Evolutionary conservation across 2,888 invertebrate species (phyloP).

Genomic region (Lycocerus yunnanus): DNA sequence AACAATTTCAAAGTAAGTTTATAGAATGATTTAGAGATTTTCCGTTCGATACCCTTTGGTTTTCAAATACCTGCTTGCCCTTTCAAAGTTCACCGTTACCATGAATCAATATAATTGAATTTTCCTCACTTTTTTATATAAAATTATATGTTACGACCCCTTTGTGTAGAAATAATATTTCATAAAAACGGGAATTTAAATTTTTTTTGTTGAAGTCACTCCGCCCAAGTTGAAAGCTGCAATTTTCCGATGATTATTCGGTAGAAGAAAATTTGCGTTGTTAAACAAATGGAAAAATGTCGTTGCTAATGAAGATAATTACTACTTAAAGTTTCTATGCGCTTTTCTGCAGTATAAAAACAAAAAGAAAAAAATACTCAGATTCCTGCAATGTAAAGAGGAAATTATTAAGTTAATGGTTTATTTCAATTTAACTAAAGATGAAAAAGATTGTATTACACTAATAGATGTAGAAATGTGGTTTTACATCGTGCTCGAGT

Average conservation of each 20-base stretch:
- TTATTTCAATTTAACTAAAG: not conserved
- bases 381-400: not conserved
- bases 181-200: not conserved
- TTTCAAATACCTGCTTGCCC: not conserved
- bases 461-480: not conserved
- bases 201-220: not conserved
- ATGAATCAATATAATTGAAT: not conserved
- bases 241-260: not conserved
- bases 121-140: not conserved
- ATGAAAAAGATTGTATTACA: not conserved
- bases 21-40: not conserved
- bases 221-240: not conserved
- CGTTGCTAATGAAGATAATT: not conserved
- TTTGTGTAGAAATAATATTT: not conserved
- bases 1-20: not conserved
- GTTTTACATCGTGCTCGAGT: not conserved
- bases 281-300: not conserved
- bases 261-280: not conserved
- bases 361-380: not conserved
- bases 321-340: not conserved
- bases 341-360: not conserved
- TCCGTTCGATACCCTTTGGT: not conserved
- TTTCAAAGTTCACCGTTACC: not conserved
- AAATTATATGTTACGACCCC: not conserved
- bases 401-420: not conserved